Evolutionary conservation across 1,140 invertebrate genomes (phyloP).

Genomic region (Polypedilum pembai): DNA sequence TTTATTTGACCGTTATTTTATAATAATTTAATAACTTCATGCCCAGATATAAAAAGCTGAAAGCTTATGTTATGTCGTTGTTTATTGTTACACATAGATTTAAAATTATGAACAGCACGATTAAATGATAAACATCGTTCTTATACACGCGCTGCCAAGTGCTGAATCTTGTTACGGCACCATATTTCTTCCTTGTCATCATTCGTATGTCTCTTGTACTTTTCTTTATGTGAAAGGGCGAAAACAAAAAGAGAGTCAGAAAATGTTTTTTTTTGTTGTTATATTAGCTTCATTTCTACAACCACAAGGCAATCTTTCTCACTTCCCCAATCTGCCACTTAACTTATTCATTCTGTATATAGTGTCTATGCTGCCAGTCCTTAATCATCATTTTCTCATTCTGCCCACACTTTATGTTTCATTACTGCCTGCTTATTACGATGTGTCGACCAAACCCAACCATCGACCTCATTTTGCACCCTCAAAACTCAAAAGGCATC

Average conservation of each 20-base stretch:
- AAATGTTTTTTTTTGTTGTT: not conserved
- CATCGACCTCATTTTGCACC: slow-evolving; percentile 4
- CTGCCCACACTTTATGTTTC: not conserved
- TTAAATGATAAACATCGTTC: slow-evolving; percentile 6
- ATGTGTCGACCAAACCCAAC: slow-evolving; percentile 6
- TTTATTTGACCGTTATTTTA: too few species aligned
- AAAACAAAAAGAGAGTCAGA: not conserved
- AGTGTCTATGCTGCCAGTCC: slow-evolving; percentile 1
- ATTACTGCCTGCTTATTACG: not conserved
- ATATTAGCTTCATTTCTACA: not conserved
- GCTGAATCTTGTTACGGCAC: not conserved
- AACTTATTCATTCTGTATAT: not conserved
- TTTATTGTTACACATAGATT: slow-evolving; percentile 1
- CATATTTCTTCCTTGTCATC: not conserved
- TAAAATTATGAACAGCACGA: slow-evolving; percentile 1
- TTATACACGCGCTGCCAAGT: not conserved
- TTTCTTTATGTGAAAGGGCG: not conserved
- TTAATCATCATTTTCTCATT: slow-evolving; percentile 1
- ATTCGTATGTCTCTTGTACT: not conserved
- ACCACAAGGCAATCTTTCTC: not conserved
- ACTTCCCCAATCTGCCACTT: not conserved
- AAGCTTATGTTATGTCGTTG: too few species aligned
- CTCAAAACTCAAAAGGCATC: slow-evolving; percentile 16
- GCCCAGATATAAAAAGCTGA: too few species aligned
- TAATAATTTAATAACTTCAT: too few species aligned